phyloP scores from a whole-genome alignment of 2,888 invertebrate genomes.

The Harpalus rufipes region DNA sequence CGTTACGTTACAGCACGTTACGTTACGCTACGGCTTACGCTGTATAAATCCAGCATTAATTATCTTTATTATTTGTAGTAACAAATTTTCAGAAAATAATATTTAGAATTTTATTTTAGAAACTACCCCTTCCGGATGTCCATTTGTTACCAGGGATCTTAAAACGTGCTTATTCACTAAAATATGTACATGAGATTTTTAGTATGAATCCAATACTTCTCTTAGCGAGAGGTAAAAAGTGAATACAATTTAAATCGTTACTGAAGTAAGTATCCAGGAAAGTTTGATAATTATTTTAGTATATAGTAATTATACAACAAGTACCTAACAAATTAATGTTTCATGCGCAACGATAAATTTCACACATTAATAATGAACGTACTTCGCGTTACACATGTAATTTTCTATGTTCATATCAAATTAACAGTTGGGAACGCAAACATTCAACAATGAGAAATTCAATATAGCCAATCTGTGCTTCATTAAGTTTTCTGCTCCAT shows the following conservation, averaged over 20 bases:
- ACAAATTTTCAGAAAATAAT: too few relatives aligned
- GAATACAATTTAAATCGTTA: neutral
- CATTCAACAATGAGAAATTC: constrained; percentile 38
- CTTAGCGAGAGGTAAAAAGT: too few relatives aligned
- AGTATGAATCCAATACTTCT: too few relatives aligned
- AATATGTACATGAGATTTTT: too few relatives aligned
- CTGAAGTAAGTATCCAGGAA: neutral
- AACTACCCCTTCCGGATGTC: too few relatives aligned
- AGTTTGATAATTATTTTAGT: neutral
- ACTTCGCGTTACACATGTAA: constrained; percentile 9
- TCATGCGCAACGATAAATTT: constrained; percentile 6
- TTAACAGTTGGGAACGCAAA: constrained; percentile 14
- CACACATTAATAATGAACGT: constrained; percentile 37
- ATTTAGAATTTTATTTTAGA: too few relatives aligned
- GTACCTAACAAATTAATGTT: constrained; percentile 8
- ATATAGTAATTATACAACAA: neutral
- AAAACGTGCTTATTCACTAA: too few relatives aligned
- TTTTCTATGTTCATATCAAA: constrained; percentile 22
- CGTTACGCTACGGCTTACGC: too few relatives aligned
- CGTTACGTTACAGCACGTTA: too few relatives aligned
- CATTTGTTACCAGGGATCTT: too few relatives aligned
- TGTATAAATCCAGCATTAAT: too few relatives aligned
- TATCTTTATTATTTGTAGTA: too few relatives aligned
- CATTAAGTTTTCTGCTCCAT: constrained; percentile 38
- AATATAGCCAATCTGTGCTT: constrained; percentile 29